phyloP scores from a whole-genome alignment of 2,888 invertebrate species.

The Harpalus rubripes region DNA sequence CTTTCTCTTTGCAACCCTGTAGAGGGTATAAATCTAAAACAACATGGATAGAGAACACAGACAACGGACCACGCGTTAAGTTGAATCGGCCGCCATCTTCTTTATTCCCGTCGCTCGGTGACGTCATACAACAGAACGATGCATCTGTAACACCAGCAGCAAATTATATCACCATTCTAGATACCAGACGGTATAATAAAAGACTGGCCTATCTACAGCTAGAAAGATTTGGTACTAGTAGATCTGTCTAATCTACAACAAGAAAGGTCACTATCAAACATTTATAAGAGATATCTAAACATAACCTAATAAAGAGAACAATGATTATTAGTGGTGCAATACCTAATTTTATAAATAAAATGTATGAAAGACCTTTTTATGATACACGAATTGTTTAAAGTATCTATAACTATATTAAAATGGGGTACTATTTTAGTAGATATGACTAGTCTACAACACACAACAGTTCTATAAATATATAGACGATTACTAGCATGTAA shows the following conservation, averaged over 20 bases:
- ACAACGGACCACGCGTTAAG: constrained; percentile 82
- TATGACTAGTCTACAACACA: too few species aligned
- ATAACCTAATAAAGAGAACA: not conserved
- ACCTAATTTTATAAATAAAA: too few species aligned
- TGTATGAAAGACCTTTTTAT: too few species aligned
- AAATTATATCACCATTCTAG: constrained; percentile 44
- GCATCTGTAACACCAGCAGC: constrained; percentile 87
- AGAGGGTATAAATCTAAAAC: constrained; percentile 54
- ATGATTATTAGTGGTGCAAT: too few species aligned
- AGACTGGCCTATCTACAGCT: not conserved
- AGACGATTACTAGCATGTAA: too few species aligned
- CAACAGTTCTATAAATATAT: too few species aligned
- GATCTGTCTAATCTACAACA: not conserved
- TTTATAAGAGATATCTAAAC: not conserved
- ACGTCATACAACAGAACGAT: constrained; percentile 92
- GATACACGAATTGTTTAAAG: too few species aligned
- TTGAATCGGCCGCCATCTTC: constrained; percentile 80
- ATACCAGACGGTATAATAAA: not conserved
- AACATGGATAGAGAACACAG: constrained; percentile 63
- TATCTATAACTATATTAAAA: too few species aligned
- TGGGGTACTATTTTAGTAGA: too few species aligned
- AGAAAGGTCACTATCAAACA: not conserved
- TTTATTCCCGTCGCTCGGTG: constrained; percentile 87
- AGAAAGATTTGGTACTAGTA: not conserved
- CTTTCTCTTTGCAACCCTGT: constrained; percentile 66